Percentiles rank a stretch among this genome's conserved stretches.
Conservation (phyloP, 2,797 vertebrate genomes). For the Lithobates pipiens region DNA sequence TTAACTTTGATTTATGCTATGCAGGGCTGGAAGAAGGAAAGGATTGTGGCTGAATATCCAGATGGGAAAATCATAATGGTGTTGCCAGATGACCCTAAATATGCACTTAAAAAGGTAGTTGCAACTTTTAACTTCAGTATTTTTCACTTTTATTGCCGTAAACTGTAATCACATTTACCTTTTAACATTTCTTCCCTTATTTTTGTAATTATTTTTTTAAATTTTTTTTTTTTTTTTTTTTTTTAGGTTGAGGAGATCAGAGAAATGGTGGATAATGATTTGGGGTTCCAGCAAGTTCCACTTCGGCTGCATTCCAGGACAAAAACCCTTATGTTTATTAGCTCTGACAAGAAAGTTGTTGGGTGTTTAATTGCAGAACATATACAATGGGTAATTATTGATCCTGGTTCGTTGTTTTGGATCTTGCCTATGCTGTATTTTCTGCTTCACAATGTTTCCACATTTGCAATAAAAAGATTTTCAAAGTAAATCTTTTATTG, state of each 20-base stretch:
- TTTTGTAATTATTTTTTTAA: too few species aligned
- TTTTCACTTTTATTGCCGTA: background rate
- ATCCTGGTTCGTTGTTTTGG: background rate
- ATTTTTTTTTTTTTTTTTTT: background rate
- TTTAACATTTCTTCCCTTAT: background rate
- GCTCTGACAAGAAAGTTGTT: slow-evolving; percentile 95
- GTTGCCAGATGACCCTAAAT: slow-evolving; percentile 98
- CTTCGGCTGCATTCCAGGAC: slow-evolving; percentile 94
- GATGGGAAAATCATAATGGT: slow-evolving; percentile 98
- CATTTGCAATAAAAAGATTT: background rate
- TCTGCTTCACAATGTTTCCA: background rate
- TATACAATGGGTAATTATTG: slow-evolving; percentile 91
- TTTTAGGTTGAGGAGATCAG: slow-evolving; percentile 95
- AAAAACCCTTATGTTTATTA: slow-evolving; percentile 98
- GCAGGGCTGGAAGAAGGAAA: slow-evolving; percentile 99
- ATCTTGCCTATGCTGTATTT: background rate
- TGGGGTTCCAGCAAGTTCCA: slow-evolving; percentile 97
- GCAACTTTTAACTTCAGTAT: background rate
- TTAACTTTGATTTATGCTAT: slow-evolving; percentile 60
- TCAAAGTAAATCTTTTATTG: background rate
- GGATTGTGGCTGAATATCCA: slow-evolving; percentile 93
- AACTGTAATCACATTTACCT: slow-evolving; percentile 25
- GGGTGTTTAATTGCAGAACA: slow-evolving; percentile 98
- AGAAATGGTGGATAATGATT: slow-evolving; percentile 99
- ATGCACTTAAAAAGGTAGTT: slow-evolving; percentile 95